A percentile compares a stretch with the other conserved stretches of the same genome.
Conservation (phyloP, 2,797 vertebrate genomes). For the Lacerta bilineata region DNA sequence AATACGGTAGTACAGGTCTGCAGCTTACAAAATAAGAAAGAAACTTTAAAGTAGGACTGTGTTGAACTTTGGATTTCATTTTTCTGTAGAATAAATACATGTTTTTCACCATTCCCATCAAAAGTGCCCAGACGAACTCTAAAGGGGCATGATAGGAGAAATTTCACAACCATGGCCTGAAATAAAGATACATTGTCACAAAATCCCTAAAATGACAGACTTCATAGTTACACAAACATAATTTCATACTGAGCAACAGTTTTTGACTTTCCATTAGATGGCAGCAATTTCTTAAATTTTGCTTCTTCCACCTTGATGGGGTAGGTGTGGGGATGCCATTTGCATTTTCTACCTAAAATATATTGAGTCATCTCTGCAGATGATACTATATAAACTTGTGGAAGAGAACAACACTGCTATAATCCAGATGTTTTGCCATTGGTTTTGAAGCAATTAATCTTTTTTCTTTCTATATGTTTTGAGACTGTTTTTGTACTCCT, state of each 20-base stretch:
- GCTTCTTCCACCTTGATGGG: not conserved
- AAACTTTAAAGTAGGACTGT: too few relatives aligned
- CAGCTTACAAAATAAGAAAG: not conserved
- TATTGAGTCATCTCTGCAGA: not conserved
- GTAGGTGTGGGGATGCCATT: not conserved
- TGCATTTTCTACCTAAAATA: not conserved
- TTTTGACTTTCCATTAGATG: not conserved
- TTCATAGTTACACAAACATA: not conserved
- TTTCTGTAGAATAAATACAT: not conserved
- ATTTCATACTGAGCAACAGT: not conserved
- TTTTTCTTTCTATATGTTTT: not conserved
- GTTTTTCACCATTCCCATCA: not conserved
- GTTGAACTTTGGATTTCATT: not conserved
- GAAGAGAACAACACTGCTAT: not conserved
- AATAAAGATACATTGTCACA: too few relatives aligned
- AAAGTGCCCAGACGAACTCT: not conserved
- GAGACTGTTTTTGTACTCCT: not conserved
- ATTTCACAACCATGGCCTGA: not conserved
- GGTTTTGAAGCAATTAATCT: not conserved
- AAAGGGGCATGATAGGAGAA: not conserved
- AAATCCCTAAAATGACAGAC: not conserved
- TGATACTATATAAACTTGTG: not conserved
- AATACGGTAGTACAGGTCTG: not conserved
- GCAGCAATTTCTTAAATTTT: not conserved
- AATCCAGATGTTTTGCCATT: not conserved